Conservation (phyloP, 2,888 invertebrate species). For the Emesis russula region DNA sequence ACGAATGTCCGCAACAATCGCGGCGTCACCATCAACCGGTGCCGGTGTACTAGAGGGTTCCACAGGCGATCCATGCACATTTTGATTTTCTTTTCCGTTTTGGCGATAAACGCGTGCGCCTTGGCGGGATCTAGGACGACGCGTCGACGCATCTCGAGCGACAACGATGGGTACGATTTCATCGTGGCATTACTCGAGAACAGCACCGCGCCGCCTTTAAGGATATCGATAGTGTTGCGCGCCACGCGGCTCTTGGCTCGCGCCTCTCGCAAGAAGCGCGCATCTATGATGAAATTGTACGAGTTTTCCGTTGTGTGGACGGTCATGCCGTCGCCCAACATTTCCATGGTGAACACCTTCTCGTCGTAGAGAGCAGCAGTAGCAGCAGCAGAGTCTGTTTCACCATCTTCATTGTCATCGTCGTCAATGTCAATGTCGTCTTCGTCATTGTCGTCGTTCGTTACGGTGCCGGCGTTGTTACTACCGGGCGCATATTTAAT, state of each 20-base stretch:
- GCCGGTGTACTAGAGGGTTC: constrained; percentile 28
- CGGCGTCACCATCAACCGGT: constrained; percentile 26
- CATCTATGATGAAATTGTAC: constrained; percentile 21
- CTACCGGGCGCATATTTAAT: constrained; percentile 18
- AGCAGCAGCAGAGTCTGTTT: background rate
- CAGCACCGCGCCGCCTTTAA: constrained; percentile 26
- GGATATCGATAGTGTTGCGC: constrained; percentile 28
- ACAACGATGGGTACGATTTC: constrained; percentile 26
- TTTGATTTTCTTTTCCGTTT: constrained; percentile 27
- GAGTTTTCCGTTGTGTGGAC: constrained; percentile 17
- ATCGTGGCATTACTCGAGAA: constrained; percentile 24
- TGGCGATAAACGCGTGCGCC: constrained; percentile 21
- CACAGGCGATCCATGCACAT: constrained; percentile 27
- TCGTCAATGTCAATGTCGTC: no score
- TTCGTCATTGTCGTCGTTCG: background rate
- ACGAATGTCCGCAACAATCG: constrained; percentile 23
- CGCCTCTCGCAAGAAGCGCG: constrained; percentile 18
- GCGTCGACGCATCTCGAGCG: constrained; percentile 11
- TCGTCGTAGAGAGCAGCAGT: constrained; percentile 2
- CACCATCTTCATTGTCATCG: background rate
- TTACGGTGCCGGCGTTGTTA: background rate
- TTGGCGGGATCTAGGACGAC: constrained; percentile 18
- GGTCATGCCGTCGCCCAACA: constrained; percentile 15
- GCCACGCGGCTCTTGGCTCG: constrained; percentile 17
- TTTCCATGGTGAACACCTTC: constrained; percentile 23